Evolutionary conservation across 2,888 invertebrate genomes (phyloP), one percentile per base, ranked within the genome.

Genomic region (Volucella inflata): DNA sequence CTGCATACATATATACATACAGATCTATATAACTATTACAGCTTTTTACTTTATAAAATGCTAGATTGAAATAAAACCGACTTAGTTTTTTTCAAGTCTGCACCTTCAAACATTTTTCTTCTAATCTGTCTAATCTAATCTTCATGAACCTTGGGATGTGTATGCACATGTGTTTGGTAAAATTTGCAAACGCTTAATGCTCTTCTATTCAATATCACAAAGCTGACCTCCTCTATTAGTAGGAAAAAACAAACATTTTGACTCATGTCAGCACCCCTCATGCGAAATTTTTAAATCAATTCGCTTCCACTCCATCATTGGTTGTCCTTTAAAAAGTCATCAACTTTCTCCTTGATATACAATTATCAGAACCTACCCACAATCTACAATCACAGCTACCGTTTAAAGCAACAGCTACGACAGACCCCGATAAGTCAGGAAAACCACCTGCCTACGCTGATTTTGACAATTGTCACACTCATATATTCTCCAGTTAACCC

Each of bases 271-370:
- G 10, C 14, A 65, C 65, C 65, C 67, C 70, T 72, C 57, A 53
- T 11, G 21, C 14, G 40, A 40, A 78, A 75, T 80, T 65, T 71
- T 67, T 44, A 84, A 67, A 60, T 53, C 44, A 53, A 74, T 57
- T 68, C 14, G 17, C 51, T 11, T 51, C 44, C 68, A 53, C 57
- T 59, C 55, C 17, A 42, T 38, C 67, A 72, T 42, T 50, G 46
- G 11, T 4, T 67, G 84, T 84, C 84, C 84, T 84, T 84, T 75
- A 65, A 84, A 84, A 55, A 48, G 79, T 80, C 84, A 80, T 84
- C 36, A 67, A 71, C 75, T 84, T 79, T 84, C 80, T 76, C 84
- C 80, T 80, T 84, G 75, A 67, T 71, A 21, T 9, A n/a, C 48
- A 67, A 75, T 84, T 71, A 64, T 67, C 57, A 74, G 68, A 83